Evolutionary conservation across 2,888 invertebrate genomes (phyloP).

Genomic region (Diadegma fenestrale): DNA sequence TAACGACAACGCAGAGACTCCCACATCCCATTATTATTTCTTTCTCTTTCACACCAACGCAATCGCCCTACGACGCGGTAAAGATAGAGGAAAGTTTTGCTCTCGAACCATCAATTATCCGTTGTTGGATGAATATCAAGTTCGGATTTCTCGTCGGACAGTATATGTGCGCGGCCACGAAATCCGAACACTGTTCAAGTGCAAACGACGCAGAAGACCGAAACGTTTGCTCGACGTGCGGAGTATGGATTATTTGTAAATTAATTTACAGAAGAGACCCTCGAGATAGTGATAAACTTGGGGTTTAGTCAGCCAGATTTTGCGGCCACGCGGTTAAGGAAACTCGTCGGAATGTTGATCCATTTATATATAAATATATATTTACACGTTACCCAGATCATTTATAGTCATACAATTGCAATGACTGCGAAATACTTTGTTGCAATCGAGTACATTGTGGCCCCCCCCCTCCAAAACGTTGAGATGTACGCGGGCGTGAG

Average conservation of each 20-base stretch:
- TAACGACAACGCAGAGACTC: conserved; percentile 18
- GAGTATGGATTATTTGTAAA: conserved; percentile 59
- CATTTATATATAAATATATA: conserved; percentile 10
- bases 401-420: conserved; percentile 39
- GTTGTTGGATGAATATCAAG: conserved; percentile 45
- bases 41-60: not conserved
- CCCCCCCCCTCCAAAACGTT: conserved; percentile 7
- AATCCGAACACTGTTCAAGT: conserved; percentile 44
- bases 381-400: not conserved
- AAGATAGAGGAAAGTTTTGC: conserved; percentile 33
- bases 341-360: conserved; percentile 21
- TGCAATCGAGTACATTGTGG: conserved; percentile 23
- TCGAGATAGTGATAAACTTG: conserved; percentile 25
- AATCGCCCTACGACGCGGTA: not conserved
- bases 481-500: conserved; percentile 36
- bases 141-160: conserved; percentile 29
- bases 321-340: conserved; percentile 51
- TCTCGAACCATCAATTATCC: conserved; percentile 49
- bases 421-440: conserved; percentile 27
- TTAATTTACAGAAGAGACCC: conserved; percentile 51
- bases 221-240: not conserved
- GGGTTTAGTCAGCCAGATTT: conserved; percentile 47
- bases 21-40: conserved; percentile 16
- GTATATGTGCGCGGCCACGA: conserved; percentile 12
- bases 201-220: not conserved